Conservation (phyloP, 2,113 vertebrate genomes). For the Elephantulus edwardii region DNA sequence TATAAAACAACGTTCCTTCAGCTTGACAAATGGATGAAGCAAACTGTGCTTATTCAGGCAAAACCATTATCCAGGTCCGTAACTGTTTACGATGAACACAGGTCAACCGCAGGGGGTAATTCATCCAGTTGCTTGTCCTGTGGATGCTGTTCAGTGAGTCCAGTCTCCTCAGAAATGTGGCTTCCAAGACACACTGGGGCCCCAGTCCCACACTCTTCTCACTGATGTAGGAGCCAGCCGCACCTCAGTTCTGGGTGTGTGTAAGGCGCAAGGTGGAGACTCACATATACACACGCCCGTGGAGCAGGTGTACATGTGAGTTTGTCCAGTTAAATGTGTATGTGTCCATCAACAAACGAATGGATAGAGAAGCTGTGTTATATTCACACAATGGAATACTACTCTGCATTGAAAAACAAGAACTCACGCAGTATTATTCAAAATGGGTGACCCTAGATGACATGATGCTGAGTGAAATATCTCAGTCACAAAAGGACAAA, state of each 20-base stretch:
- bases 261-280: background rate
- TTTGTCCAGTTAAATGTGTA: background rate
- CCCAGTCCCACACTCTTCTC: background rate
- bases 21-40: conserved; percentile 73
- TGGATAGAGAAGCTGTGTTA: too few relatives aligned
- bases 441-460: too few relatives aligned
- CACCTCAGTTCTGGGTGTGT: background rate
- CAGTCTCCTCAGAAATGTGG: background rate
- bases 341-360: too few relatives aligned
- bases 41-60: conserved; percentile 72
- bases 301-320: accelerated
- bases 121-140: background rate
- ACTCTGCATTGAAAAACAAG: too few relatives aligned
- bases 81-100: conserved; percentile 53
- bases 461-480: too few relatives aligned
- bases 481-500: too few relatives aligned
- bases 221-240: too few relatives aligned
- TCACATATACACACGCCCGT: background rate
- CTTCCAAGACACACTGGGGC: background rate
- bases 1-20: conserved; percentile 73
- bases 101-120: conserved; percentile 25
- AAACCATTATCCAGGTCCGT: conserved; percentile 70
- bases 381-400: too few relatives aligned
- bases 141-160: background rate
- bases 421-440: too few relatives aligned